Base-by-base conservation (phyloP, 64 coral and sea anemone genomes). In the Hydrozoanthus tunicans region DNA sequence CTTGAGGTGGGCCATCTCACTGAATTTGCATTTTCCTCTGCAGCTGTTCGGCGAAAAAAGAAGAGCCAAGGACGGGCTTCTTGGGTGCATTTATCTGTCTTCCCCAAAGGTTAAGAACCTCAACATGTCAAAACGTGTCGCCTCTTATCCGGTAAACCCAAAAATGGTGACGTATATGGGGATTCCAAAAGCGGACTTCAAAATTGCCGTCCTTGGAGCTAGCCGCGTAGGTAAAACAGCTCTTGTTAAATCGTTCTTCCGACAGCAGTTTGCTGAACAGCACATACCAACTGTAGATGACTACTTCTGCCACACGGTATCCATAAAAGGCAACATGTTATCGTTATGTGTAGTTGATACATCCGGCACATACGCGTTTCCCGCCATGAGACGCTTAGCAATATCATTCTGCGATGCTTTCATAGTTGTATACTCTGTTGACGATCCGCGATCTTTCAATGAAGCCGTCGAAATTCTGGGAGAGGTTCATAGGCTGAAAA, bases 221-320 rank as follows among this genome's bases (percentile, higher is more conserved):
- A 93, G 68, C 58, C 83, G 77, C 13, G 95, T 96, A 43, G 95
- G 95, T 1, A 96, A 96, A 79, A 96, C 95, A 17, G 76, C 92
- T 5, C 74, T 96, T 3, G 60, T 96, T 7, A 94, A 63, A 69
- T 81, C 92, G 17, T 96, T 96, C 64, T 91, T 96, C 60, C 89
- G 83, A 0, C 75, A 96, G 43, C 62, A 81, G 17, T 96, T 96
- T 51, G 79, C 89, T 8, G 92, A 96, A 58, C 90, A 96, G 24
- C 95, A 96, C 17, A 76, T 88, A 13, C 92, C 95, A 0, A 96
- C 95, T 0, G 78, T 96, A 1, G 95, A 94, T 58, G 95, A 96
- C 26, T 96, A 96, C 32, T 96, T 83, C 12, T 51, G 86, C 32
- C 95, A 94, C n/a, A 58, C 70, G 14, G 67, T 96, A 3, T 51